Base-by-base conservation (phyloP, 1,140 invertebrate species). In the honey bee (Apis mellifera) region DNA sequence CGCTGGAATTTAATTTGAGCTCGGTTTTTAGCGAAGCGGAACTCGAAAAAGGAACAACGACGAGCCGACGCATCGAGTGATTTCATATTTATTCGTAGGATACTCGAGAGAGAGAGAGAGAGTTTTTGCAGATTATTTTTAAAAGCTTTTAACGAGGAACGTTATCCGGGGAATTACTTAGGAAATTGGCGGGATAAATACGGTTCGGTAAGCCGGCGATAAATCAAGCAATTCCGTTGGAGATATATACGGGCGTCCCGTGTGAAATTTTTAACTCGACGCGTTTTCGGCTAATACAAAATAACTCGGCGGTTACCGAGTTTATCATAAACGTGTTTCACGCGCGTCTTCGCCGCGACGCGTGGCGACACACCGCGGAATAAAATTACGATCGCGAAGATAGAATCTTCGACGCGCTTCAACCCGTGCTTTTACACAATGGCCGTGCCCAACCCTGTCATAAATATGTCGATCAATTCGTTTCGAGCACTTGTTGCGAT, bases 401-500 rank as follows among this genome's bases (percentile, higher is more conserved):
- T 74, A 17, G 19, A 2, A n/a, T 78, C 50, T 26, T 66, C 4
- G 12, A 57, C n/a, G 19, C 60, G 13, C 1, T 59, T 59, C 19
- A 9, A 13, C 21, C 7, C 12, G 52, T 9, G 13, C 54, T 68
- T 55, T 57, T 7, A 32, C 19, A 65, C 70, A 70, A 50, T 32
- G 66, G 42, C 9, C 52, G 1, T 26, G 1, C 42, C 4, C n/a
- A 13, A 19, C 0, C 42, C 5, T 9, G 32, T 66, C 54, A 23
- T 75, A 80, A 80, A 80, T 62, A 57, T 19, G 64, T 80, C 70
- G 48, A 48, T 64, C 52, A 26, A 50, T 57, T 59, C 48, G 65
- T 66, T 68, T 50, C 42, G 23, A 26, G 62, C n/a, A 66, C 54
- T 73, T 50, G 52, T 74, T 74, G 74, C 74, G 12, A 48, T 50